Conservation (phyloP, 2,797 vertebrate species). For the Hybognathus amarus region DNA sequence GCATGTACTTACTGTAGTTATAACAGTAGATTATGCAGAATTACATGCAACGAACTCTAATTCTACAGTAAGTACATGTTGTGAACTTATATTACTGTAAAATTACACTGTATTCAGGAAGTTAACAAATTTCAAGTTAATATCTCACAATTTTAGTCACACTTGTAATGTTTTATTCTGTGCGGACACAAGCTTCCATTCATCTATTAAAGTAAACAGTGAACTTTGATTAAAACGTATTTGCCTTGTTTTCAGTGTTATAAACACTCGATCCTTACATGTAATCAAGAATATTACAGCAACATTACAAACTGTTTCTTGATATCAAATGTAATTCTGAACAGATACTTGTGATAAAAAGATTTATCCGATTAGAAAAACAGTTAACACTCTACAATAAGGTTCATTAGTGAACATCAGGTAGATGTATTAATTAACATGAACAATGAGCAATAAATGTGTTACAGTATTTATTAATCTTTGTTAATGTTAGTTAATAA, state of each 20-base stretch:
- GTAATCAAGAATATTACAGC: not conserved
- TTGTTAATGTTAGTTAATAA: too few species aligned
- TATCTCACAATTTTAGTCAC: not conserved
- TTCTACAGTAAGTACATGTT: not conserved
- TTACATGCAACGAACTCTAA: not conserved
- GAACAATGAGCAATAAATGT: too few species aligned
- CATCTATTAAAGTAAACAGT: too few species aligned
- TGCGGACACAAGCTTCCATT: not conserved
- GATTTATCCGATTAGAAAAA: not conserved
- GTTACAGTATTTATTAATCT: too few species aligned
- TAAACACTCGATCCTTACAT: not conserved
- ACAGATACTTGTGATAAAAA: conserved; percentile 12
- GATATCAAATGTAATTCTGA: conserved; percentile 40
- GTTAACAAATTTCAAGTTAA: too few species aligned
- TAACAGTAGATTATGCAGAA: not conserved
- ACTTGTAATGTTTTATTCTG: not conserved
- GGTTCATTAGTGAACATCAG: too few species aligned
- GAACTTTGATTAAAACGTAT: too few species aligned
- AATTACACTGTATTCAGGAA: not conserved
- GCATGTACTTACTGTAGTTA: not conserved
- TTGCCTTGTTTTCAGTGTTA: not conserved
- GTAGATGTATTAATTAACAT: too few species aligned
- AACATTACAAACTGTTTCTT: not conserved
- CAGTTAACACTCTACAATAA: too few species aligned
- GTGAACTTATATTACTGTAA: not conserved